phyloP scores from a whole-genome alignment of 1,140 invertebrate species.

The Drosophila setifemur region DNA sequence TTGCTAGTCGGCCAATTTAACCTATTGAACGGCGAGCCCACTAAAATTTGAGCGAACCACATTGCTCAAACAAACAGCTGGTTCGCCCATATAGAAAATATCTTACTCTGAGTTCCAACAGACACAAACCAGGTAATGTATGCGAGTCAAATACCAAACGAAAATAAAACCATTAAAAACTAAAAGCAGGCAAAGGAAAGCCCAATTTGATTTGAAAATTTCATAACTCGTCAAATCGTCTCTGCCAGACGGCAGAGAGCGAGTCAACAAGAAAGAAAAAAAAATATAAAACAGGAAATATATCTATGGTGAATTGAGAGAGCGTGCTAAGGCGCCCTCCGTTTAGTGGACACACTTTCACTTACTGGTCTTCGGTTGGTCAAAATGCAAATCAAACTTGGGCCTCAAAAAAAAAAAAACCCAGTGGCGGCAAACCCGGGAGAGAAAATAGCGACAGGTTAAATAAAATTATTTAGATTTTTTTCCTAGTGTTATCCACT shows the following conservation, averaged over 20 bases:
- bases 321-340: conserved; percentile 48
- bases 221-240: conserved; percentile 68
- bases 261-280: not conserved
- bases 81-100: conserved; percentile 15
- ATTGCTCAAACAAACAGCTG: conserved; percentile 12
- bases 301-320: not conserved
- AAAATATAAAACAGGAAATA: not conserved
- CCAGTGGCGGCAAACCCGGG: not conserved
- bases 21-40: not conserved
- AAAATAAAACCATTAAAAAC: conserved; percentile 14
- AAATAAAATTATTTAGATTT: too few relatives aligned
- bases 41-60: not conserved
- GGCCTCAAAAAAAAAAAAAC: conserved; percentile 35
- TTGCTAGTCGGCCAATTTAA: not conserved
- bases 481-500: too few relatives aligned
- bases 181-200: conserved; percentile 44
- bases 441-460: too few relatives aligned
- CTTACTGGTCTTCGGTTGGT: conserved; percentile 59
- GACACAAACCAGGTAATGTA: conserved; percentile 63
- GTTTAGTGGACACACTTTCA: conserved; percentile 68
- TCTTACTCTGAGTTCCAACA: conserved; percentile 18
- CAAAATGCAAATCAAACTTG: conserved; percentile 77
- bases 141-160: conserved; percentile 44
- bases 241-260: conserved; percentile 6
- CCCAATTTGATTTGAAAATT: conserved; percentile 39